Evolutionary conservation across 2,888 invertebrate genomes (phyloP), one percentile per base, ranked within the genome.

Genomic region (Drosophila rubida): DNA sequence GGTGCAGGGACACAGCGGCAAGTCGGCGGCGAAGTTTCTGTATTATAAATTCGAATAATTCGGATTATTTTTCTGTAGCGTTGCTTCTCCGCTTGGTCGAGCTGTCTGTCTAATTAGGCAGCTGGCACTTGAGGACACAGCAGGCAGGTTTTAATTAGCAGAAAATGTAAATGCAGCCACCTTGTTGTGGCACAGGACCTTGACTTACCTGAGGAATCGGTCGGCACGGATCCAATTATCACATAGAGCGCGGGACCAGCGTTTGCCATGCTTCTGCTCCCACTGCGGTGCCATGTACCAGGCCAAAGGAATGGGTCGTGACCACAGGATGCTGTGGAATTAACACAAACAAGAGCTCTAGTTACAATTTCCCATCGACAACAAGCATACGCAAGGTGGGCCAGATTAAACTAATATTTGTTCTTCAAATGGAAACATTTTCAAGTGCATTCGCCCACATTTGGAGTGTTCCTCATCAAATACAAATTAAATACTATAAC

Each of bases 231-330:
- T 95, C 99, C 99, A 99, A 80, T 95, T 95, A 91, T 97, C 96
- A 91, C 99, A 99, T 88, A 97, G 93, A 4, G 94, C 92, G 63
- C 95, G 94, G 0, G 97, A 94, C 99, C 99, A 99, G 61, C 95
- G 94, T 4, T 91, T 90, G 0, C 99, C 99, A 80, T 96, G 95
- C 48, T 94, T 91, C 14, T 95, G 93, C 89, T 96, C 95, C 98
- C 98, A 98, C 91, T 98, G 97, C 0, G 96, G 95, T 0, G 94
- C 94, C 90, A 98, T 97, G 91, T 98, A 98, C 98, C 98, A 98
- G 0, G 94, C 97, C 9, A 98, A 92, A 1, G 98, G 98, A 72
- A 98, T 96, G 0, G 98, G 97, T 62, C 95, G 94, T 88, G 97
- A 97, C 98, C 98, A 98, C 9, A 98, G 93, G 0, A 96, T 93